Evolutionary conservation across 2,797 vertebrate genomes (phyloP).

Genomic region (Lithobates pipiens): DNA sequence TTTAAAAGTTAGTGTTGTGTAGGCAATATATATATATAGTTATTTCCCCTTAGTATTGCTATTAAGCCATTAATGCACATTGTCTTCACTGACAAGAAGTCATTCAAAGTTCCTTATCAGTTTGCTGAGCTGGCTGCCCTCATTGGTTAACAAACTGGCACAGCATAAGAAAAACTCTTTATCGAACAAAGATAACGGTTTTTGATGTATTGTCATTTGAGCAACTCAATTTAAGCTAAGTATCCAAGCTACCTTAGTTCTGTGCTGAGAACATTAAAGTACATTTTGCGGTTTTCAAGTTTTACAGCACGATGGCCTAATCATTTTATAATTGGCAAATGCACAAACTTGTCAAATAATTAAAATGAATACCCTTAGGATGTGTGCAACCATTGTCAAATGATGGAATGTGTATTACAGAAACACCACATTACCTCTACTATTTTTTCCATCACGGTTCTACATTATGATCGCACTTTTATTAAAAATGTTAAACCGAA

Average conservation of each 20-base stretch:
- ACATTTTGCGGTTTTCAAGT: conserved; percentile 68
- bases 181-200: conserved; percentile 71
- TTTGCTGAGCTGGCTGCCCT: conserved; percentile 72
- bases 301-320: conserved; percentile 59
- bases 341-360: conserved; percentile 63
- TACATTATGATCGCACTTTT: not conserved
- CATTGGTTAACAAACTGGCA: conserved; percentile 69
- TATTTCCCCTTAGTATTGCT: conserved; percentile 57
- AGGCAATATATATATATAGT: conserved; percentile 9
- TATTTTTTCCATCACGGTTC: not conserved
- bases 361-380: conserved; percentile 68
- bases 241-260: conserved; percentile 69
- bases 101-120: conserved; percentile 67
- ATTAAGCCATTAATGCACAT: conserved; percentile 63
- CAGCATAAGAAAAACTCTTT: conserved; percentile 67
- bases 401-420: conserved; percentile 53
- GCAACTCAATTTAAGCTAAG: conserved; percentile 74
- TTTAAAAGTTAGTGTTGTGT: conserved; percentile 3
- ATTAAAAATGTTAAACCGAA: not conserved
- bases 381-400: conserved; percentile 63
- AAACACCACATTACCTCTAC: conserved; percentile 20
- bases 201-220: conserved; percentile 74
- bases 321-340: conserved; percentile 66
- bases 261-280: conserved; percentile 73
- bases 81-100: conserved; percentile 62